Percentiles rank a stretch among this genome's conserved stretches.
Conservation (phyloP, 2,888 invertebrate genomes). For the Deilephila elpenor region DNA sequence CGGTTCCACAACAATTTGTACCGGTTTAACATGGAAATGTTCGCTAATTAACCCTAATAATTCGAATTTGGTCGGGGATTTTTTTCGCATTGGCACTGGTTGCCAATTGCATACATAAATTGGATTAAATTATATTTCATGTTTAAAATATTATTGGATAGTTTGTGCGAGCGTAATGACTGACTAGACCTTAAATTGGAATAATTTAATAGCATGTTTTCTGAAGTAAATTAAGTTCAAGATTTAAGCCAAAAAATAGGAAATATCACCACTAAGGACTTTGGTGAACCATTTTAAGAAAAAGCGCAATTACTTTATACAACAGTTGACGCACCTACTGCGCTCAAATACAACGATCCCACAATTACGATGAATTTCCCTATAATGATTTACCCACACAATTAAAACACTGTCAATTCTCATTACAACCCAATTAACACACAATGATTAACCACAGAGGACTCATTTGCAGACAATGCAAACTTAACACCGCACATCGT, state of each 20-base stretch:
- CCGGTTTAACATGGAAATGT: conserved; percentile 24
- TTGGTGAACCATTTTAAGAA: too few species aligned
- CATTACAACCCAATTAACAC: not conserved
- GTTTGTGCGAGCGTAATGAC: too few species aligned
- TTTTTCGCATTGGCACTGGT: not conserved
- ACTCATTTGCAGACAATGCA: not conserved
- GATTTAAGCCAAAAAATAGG: too few species aligned
- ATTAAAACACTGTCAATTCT: not conserved
- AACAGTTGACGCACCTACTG: too few species aligned
- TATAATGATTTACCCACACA: not conserved
- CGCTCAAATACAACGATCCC: too few species aligned
- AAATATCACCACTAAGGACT: too few species aligned
- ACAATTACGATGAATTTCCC: too few species aligned
- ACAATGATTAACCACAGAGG: not conserved
- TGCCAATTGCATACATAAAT: not conserved
- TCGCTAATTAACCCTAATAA: conserved; percentile 24
- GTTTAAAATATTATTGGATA: not conserved
- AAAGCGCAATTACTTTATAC: too few species aligned
- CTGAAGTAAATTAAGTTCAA: too few species aligned
- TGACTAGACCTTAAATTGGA: too few species aligned
- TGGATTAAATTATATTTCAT: not conserved
- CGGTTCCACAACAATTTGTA: conserved; percentile 25
- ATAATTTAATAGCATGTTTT: too few species aligned
- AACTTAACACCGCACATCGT: not conserved
- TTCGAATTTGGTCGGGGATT: not conserved